Evolutionary conservation across 2,888 invertebrate species (phyloP).

Genomic region (Chymomyza caudatula): DNA sequence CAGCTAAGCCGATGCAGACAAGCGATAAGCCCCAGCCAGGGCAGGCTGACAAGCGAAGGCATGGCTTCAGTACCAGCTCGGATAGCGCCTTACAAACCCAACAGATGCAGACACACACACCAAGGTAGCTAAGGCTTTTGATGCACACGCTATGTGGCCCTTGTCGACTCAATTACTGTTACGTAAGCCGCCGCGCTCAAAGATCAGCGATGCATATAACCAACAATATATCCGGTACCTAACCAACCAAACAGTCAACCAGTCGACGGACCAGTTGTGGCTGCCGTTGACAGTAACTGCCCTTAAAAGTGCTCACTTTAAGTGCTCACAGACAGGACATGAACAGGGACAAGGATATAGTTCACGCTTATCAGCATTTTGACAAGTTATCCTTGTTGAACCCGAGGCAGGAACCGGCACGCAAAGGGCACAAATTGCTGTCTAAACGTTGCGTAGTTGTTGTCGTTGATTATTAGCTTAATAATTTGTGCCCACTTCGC

Average conservation of each 20-base stretch:
- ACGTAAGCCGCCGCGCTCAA: constrained; percentile 51
- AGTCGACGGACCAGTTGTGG: constrained; percentile 24
- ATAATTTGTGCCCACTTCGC: constrained; percentile 66
- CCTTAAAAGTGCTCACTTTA: constrained; percentile 49
- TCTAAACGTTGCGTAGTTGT: constrained; percentile 27
- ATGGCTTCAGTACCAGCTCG: constrained; percentile 15
- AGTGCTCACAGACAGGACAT: constrained; percentile 33
- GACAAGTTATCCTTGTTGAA: constrained; percentile 30
- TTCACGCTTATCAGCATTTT: constrained; percentile 72
- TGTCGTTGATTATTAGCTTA: constrained; percentile 65
- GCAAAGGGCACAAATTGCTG: constrained; percentile 48
- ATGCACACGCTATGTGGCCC: constrained; percentile 8
- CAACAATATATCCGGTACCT: constrained; percentile 23
- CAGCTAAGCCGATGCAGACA: constrained; percentile 59
- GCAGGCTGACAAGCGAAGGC: background rate
- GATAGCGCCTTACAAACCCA: constrained; percentile 40
- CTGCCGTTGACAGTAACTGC: constrained; percentile 64
- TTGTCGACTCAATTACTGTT: constrained; percentile 58
- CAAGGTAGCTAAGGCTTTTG: background rate
- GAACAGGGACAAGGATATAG: constrained; percentile 48
- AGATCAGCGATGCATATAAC: constrained; percentile 67
- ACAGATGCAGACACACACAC: constrained; percentile 56
- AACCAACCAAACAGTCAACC: constrained; percentile 12
- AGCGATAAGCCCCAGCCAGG: constrained; percentile 44
- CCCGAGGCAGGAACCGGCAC: constrained; percentile 17